phyloP scores from a whole-genome alignment of 2,888 invertebrate species.

The Drosophila testacea region DNA sequence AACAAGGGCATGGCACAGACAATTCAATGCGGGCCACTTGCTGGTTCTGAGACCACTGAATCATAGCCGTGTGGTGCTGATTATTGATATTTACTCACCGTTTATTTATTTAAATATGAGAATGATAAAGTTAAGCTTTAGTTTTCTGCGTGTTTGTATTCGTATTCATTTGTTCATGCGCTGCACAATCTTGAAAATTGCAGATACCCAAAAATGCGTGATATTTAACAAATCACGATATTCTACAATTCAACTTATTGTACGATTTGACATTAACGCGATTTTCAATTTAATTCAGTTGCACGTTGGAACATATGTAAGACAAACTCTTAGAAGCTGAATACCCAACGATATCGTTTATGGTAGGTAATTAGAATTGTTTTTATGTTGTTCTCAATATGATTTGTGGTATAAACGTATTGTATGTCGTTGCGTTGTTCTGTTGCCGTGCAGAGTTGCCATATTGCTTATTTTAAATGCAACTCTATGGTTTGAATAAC shows the following conservation, averaged over 20 bases:
- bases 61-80: slow-evolving; percentile 63
- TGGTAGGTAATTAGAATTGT: too few relatives aligned
- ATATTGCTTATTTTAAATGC: slow-evolving; percentile 18
- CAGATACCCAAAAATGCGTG: neutral
- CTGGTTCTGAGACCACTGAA: slow-evolving; percentile 60
- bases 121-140: slow-evolving; percentile 75
- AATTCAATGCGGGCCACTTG: slow-evolving; percentile 47
- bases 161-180: slow-evolving; percentile 48
- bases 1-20: slow-evolving; percentile 60
- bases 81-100: slow-evolving; percentile 77
- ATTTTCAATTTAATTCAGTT: neutral
- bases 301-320: neutral
- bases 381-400: neutral
- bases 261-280: neutral
- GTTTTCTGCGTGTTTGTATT: slow-evolving; percentile 56
- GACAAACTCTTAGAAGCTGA: too few relatives aligned
- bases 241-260: neutral
- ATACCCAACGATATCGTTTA: neutral
- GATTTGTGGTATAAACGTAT: slow-evolving; percentile 31
- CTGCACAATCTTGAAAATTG: slow-evolving; percentile 2
- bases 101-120: slow-evolving; percentile 80
- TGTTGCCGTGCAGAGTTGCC: slow-evolving; percentile 42
- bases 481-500: slow-evolving; percentile 27
- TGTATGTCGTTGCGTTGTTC: slow-evolving; percentile 43
- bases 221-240: slow-evolving; percentile 7